These are phyloP conservation scores for Sebastes hubbsi DNA, from an alignment of 2,797 vertebrate species.

Conservation along the genomic window DNA sequence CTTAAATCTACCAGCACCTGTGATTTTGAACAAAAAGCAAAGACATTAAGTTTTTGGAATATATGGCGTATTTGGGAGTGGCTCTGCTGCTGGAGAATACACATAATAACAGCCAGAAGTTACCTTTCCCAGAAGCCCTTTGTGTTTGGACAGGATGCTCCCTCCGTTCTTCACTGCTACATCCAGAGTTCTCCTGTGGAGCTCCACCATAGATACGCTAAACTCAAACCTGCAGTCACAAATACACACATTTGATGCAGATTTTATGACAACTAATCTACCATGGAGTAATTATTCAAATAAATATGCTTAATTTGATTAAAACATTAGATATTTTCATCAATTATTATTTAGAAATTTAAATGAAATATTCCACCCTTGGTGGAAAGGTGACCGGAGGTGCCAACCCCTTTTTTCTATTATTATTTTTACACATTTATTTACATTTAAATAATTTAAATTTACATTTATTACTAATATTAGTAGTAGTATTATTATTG, in stretches of 20 bases:
- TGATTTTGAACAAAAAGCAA: neutral
- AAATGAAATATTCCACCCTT: neutral
- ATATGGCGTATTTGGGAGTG: no score
- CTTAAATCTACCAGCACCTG: conserved; percentile 91
- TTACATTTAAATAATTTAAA: no score
- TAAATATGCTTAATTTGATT: neutral
- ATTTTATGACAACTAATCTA: neutral
- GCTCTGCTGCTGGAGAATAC: neutral
- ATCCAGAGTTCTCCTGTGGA: conserved; percentile 93
- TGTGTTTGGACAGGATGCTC: conserved; percentile 95
- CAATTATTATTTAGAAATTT: neutral
- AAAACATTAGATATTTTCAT: neutral
- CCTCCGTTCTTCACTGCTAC: conserved; percentile 97
- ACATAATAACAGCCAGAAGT: neutral
- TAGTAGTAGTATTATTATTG: rapidly evolving
- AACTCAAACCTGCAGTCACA: conserved; percentile 89
- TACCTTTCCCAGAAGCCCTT: conserved; percentile 96
- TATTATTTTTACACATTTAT: no score
- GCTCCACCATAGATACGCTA: conserved; percentile 92
- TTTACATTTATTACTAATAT: no score
- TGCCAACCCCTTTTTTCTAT: no score
- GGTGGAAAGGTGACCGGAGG: no score
- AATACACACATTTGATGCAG: neutral
- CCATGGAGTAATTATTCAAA: neutral
- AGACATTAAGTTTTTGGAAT: neutral